A percentile compares a stretch with the other conserved stretches of the same genome.
These are phyloP conservation scores for Drosophila asahinai DNA, from an alignment of 1,140 invertebrate species.

Conservation along the genomic window DNA sequence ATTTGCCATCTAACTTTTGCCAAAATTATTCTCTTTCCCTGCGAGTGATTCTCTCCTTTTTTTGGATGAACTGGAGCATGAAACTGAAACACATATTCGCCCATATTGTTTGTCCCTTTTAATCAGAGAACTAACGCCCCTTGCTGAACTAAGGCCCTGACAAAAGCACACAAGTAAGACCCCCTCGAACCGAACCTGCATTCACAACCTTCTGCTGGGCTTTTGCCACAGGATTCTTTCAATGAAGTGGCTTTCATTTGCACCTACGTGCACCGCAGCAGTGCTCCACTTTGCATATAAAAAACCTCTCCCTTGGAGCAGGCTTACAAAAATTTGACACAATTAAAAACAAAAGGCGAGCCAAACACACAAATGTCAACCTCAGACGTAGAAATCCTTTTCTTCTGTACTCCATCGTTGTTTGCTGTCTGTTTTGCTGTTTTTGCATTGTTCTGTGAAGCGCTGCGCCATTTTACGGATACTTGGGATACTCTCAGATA, in stretches of 20 bases:
- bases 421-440: conserved; percentile 49
- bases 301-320: neutral
- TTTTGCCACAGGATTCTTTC: conserved; percentile 47
- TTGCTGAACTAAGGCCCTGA: conserved; percentile 18
- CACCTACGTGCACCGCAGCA: conserved; percentile 58
- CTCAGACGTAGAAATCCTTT: conserved; percentile 65
- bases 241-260: conserved; percentile 58
- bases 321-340: conserved; percentile 68
- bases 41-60: conserved; percentile 17
- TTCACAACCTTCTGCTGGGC: conserved; percentile 20
- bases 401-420: conserved; percentile 8
- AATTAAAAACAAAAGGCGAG: conserved; percentile 75
- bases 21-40: conserved; percentile 11
- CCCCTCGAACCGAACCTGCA: conserved; percentile 12
- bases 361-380: conserved; percentile 70
- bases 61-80: conserved; percentile 34
- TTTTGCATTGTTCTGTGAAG: conserved; percentile 69
- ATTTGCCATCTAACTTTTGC: conserved; percentile 14
- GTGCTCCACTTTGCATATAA: conserved; percentile 53
- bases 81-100: conserved; percentile 38
- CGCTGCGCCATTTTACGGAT: conserved; percentile 74
- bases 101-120: conserved; percentile 40
- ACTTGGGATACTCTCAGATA: conserved; percentile 43
- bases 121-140: conserved; percentile 42
- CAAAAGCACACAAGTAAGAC: neutral